Conservation (phyloP, 2,888 invertebrate genomes). For the Isotomurus palustris region DNA sequence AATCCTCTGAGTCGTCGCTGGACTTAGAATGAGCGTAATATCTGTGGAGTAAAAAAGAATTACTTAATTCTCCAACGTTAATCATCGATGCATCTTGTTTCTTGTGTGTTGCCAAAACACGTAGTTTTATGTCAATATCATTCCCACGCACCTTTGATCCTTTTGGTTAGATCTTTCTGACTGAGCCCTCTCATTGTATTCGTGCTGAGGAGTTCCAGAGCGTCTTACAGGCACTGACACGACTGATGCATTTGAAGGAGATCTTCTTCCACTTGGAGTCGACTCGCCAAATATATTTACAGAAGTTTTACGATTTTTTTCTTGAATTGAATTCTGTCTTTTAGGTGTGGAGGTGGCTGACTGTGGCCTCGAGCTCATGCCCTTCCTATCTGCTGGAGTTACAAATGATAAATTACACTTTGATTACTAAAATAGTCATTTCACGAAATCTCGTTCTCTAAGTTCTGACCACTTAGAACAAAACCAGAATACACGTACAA, state of each 20-base stretch:
- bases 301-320: slow-evolving; percentile 40
- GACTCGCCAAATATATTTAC: slow-evolving; percentile 43
- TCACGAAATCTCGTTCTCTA: too few species aligned
- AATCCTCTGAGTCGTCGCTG: slow-evolving; percentile 57
- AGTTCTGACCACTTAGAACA: too few species aligned
- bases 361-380: slow-evolving; percentile 41
- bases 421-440: too few species aligned
- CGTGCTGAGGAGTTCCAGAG: slow-evolving; percentile 43
- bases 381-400: slow-evolving; percentile 38
- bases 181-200: slow-evolving; percentile 41
- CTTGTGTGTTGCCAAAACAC: too few species aligned
- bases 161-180: slow-evolving; percentile 41
- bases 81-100: too few species aligned
- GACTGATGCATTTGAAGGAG: slow-evolving; percentile 44
- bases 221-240: slow-evolving; percentile 44
- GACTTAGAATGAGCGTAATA: slow-evolving; percentile 45
- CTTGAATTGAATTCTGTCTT: slow-evolving; percentile 42
- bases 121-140: too few species aligned
- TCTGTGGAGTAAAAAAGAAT: too few species aligned
- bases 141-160: slow-evolving; percentile 39
- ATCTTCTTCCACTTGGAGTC: slow-evolving; percentile 34
- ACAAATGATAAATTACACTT: too few species aligned
- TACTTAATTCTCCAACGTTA: too few species aligned
- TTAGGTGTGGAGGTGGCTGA: slow-evolving; percentile 46
- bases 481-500: too few species aligned